phyloP scores from a whole-genome alignment of 2,113 vertebrate genomes.

The Zosterops borbonicus region DNA sequence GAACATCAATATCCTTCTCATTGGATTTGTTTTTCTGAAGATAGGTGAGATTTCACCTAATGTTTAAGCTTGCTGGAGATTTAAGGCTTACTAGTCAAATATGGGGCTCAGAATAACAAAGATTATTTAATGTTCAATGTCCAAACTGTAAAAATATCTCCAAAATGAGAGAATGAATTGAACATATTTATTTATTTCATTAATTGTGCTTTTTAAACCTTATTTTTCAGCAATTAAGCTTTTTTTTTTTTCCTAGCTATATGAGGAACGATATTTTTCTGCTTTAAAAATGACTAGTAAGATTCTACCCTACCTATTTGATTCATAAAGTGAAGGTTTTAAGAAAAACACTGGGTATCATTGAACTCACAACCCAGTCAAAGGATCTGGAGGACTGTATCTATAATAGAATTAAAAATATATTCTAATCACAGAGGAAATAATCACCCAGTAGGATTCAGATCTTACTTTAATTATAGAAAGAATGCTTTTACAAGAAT shows the following conservation, averaged over 20 bases:
- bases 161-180: neutral
- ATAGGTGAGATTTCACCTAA: neutral
- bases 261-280: neutral
- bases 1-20: neutral
- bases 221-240: neutral
- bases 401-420: neutral
- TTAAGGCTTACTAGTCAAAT: neutral
- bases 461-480: neutral
- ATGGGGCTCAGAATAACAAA: neutral
- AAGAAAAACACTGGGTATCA: neutral
- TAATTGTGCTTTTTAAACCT: neutral
- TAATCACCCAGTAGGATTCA: conserved; percentile 12
- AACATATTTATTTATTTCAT: neutral
- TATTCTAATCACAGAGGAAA: conserved; percentile 11
- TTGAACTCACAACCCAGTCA: neutral
- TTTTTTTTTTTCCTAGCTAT: neutral
- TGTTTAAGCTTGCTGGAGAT: neutral
- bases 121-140: neutral
- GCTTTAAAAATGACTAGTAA: neutral
- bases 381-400: neutral
- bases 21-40: neutral
- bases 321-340: neutral
- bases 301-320: neutral
- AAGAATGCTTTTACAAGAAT: conserved; percentile 12
- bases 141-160: neutral